Evolutionary conservation across 2,113 vertebrate species (phyloP).

Genomic region (Hassar affinis): DNA sequence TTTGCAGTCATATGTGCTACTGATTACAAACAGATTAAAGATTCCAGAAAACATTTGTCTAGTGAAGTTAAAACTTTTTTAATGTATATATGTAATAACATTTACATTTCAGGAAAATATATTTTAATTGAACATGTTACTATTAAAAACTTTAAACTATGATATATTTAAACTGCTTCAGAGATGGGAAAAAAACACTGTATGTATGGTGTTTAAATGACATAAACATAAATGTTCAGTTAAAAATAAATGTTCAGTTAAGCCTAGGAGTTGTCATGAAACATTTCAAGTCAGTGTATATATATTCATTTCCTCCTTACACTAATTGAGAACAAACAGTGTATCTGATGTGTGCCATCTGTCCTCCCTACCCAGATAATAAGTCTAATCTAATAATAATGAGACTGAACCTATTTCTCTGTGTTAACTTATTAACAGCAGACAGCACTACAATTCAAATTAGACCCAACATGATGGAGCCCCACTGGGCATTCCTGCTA

Average conservation of each 20-base stretch:
- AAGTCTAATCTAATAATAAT: slow-evolving; percentile 17
- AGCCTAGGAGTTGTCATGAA: not conserved
- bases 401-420: not conserved
- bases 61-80: not conserved
- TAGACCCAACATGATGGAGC: slow-evolving; percentile 5
- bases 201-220: not conserved
- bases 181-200: not conserved
- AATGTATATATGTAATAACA: not conserved
- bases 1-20: not conserved
- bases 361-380: not conserved
- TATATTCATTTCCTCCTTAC: not conserved
- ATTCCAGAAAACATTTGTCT: not conserved
- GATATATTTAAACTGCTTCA: not conserved
- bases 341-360: not conserved
- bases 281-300: not conserved
- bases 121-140: not conserved
- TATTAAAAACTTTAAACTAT: not conserved
- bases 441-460: slow-evolving; percentile 33
- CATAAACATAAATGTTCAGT: not conserved
- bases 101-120: not conserved
- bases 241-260: not conserved
- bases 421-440: slow-evolving; percentile 11
- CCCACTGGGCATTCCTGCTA: not conserved
- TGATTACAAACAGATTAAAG: not conserved
- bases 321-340: not conserved